Base-by-base conservation (phyloP, 2,113 vertebrate species). In the Sylvicapra grimmia region DNA sequence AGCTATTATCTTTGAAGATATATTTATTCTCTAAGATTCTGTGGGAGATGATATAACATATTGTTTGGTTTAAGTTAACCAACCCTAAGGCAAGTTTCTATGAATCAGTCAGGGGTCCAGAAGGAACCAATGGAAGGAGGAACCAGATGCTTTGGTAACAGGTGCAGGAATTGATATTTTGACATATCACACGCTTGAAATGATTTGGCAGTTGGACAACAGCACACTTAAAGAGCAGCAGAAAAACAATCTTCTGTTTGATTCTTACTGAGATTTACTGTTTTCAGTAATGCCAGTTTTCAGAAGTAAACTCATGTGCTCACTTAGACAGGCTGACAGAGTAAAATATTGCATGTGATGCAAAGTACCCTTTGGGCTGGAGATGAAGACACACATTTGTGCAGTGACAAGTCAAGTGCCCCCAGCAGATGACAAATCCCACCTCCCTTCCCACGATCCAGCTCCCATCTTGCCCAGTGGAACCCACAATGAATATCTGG, bases 221-320 rank as follows among this genome's bases (percentile, higher is more conserved):
- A 96, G 96, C 82, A 97, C 83, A 98, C 94, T 89, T 97, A 96
- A 86, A 98, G 94, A 98, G 97, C 98, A 98, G 96, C 95, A 98
- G 97, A 97, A 97, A 98, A 98, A 97, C 98, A 97, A 97, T 94
- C 97, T 98, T 97, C 47, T 90, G 92, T 98, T 97, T 98, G 96
- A 90, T 98, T 98, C 95, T 97, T 95, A 97, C 96, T 98, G 97
- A 98, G 97, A 98, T 98, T 98, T 98, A 98, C 97, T 98, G 97
- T 98, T 97, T 98, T 99, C 98, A 98, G 98, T 98, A 98, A 98
- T 97, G 98, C 95, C 33, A 97, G 97, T 98, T 98, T 98, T 98
- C 98, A 98, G 98, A 98, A 98, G 95, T 95, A 98, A 98, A 98
- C 97, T 96, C 98, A 98, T 97, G 98, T 98, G 98, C 93, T 99